Base-by-base conservation (phyloP, 92 coral and sea anemone genomes). In the Metridium senile region DNA sequence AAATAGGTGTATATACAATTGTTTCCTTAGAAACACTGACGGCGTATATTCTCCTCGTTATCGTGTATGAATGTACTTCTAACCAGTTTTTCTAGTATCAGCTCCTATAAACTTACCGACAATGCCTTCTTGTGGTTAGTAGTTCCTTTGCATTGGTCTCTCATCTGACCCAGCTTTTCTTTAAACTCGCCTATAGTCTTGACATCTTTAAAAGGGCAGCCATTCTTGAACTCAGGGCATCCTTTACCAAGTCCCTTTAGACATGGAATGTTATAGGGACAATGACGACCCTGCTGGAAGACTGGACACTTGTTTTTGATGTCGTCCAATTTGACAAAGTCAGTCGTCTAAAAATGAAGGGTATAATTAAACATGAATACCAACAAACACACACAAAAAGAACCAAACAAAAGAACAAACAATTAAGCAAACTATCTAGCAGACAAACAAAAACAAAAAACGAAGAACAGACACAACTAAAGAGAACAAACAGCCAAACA, bases 171-270 rank as follows among this genome's bases (percentile, higher is more conserved):
- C 46, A 77, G 25, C 59, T 77, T 77, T 19, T 30, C 82, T 53
- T 54, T 77, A 33, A 77, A 77, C 72, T 77, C 82, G 13, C 74
- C 82, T 19, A 77, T 33, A 72, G 72, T 33, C 82, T 66, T 77
- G n/a, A 77, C 74, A 19, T 33, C 58, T 33, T 63, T 65, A 66
- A 77, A 77, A 33, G 82, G 82, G 21, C 82, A 77, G 54, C 82
- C 82, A 53, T 66, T 33, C 35, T 77, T 77, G 66, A 77, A 77
- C 72, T 65, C 82, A 1, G 82, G 82, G 53, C 82, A 77, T 11
- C 82, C 82, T 54, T 65, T 67, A 0, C 65, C 82, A 10, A 77
- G 74, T 29, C 82, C 82, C 29, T 77, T 77, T 9, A 77, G 64
- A 29, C 71, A 64, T 9, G 74, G 72, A 8, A 65, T 53, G 54